phyloP scores from a whole-genome alignment of 2,113 vertebrate genomes.

The Burhinus oedicnemus region DNA sequence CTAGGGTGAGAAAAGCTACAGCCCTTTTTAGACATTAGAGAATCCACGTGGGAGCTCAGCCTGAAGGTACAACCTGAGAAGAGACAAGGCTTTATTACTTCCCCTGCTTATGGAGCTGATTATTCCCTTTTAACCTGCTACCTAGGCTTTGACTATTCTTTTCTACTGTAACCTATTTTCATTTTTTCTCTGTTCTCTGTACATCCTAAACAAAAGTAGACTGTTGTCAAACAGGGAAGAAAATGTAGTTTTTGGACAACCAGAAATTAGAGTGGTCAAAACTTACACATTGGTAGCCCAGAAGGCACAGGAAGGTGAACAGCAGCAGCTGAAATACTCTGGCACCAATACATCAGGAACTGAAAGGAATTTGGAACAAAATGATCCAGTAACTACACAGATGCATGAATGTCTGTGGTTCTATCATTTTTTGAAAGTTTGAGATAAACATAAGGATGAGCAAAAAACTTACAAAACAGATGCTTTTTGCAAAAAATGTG shows the following conservation, averaged over 20 bases:
- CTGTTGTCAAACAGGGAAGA: not conserved
- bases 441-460: not conserved
- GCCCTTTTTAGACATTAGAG: not conserved
- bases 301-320: not conserved
- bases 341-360: not conserved
- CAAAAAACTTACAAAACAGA: not conserved
- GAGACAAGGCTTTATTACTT: not conserved
- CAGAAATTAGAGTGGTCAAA: not conserved
- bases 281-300: not conserved
- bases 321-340: not conserved
- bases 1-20: constrained; percentile 4
- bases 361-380: not conserved
- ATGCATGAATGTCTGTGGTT: not conserved
- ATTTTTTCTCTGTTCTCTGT: not conserved
- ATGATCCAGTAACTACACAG: not conserved
- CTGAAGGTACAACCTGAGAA: not conserved
- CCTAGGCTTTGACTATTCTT: not conserved
- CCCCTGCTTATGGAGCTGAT: not conserved
- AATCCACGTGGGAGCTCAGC: not conserved
- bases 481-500: not conserved
- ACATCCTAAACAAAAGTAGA: not conserved
- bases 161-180: not conserved
- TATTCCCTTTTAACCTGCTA: not conserved
- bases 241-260: not conserved
- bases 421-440: not conserved